Evolutionary conservation across 2,113 vertebrate species (phyloP).

Genomic region (Edolisoma coerulescens): DNA sequence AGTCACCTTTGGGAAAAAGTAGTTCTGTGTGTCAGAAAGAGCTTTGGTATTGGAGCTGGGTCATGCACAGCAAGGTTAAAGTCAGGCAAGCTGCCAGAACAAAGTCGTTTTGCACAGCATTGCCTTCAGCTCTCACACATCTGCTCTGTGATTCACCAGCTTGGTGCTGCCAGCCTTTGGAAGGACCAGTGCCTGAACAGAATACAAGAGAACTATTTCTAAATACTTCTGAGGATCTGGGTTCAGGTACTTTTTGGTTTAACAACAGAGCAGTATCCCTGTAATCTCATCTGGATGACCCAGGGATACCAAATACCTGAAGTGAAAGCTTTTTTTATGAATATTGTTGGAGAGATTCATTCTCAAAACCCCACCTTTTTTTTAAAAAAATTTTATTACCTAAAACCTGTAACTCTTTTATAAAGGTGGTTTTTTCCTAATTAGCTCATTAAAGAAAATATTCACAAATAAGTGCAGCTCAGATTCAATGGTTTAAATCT

Average conservation of each 20-base stretch:
- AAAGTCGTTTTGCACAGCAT: neutral
- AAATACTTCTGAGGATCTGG: neutral
- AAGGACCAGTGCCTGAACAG: neutral
- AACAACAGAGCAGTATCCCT: neutral
- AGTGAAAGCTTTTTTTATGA: neutral
- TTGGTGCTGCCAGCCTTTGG: neutral
- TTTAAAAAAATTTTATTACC: neutral
- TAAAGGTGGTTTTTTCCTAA: neutral
- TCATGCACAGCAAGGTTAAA: neutral
- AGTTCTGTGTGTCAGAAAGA: neutral
- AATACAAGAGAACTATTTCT: neutral
- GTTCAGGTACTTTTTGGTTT: neutral
- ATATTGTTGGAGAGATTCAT: neutral
- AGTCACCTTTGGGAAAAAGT: neutral
- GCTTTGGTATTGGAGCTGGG: neutral
- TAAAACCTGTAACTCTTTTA: neutral
- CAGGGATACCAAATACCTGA: neutral
- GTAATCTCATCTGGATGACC: neutral
- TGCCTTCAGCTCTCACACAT: neutral
- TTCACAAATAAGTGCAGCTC: neutral
- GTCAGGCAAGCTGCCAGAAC: neutral
- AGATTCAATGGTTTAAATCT: neutral
- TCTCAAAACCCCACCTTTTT: neutral
- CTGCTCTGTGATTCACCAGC: neutral
- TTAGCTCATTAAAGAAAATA: neutral